Evolutionary conservation across 2,113 vertebrate species (phyloP), one percentile per base, ranked within the genome.

Genomic region (Bujurquina vittata): DNA sequence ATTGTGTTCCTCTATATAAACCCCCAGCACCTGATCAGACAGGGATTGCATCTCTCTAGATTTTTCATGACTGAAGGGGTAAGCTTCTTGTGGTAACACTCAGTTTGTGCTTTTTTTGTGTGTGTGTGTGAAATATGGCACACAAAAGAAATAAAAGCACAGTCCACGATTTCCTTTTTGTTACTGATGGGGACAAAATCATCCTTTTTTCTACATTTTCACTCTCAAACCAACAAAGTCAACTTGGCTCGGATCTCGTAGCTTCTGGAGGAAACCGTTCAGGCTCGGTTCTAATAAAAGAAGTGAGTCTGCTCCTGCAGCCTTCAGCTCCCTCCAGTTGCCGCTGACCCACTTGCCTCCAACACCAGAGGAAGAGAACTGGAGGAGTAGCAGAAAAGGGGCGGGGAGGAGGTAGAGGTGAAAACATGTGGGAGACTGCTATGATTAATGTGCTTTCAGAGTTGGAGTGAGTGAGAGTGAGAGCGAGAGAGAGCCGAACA

Each of bases 381-480:
- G 65, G 89, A 87, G 81, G 83, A 90, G 88, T 61, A 37, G 75
- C 78, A 88, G 85, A 82, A 78, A 80, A 76, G 40, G 83, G 76
- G 80, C 2, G 79, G 69, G 77, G 80, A 75, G 84, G 77, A 80
- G 83, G 85, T 43, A 54, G 80, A 89, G 87, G 90, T 89, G 84
- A 84, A 84, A 90, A 65, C 80, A 84, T 87, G 87, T 90, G 87
- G 89, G 89, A 83, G 88, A 87, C 72, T 72, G 76, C 59, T 77
- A 78, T 91, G 92, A 93, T 92, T 91, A 88, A 93, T 92, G 83
- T 86, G 77, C 77, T 87, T 87, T 91, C 82, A 87, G 84, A 88
- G 83, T 61, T 73, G 77, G 77, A 80, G 69, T 20, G 84, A 84
- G 83, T 4, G 81, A 59, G 35, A 61, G 74, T n/a, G 80, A 85